Conservation (phyloP, 2,888 invertebrate species). For the Gnatocerus cornutus region DNA sequence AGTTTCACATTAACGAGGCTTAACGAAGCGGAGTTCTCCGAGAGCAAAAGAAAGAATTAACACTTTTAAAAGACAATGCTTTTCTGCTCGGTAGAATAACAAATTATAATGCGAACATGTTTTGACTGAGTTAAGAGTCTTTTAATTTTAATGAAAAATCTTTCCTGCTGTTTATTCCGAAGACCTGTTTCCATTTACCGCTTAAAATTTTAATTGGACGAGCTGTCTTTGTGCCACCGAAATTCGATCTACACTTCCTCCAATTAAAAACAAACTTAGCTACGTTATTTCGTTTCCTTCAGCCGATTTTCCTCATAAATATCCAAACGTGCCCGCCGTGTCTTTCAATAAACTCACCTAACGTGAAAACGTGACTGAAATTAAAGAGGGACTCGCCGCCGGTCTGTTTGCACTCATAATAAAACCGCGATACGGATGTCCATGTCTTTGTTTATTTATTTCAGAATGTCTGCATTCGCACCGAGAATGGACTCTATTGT, state of each 20-base stretch:
- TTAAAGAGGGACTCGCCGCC: slow-evolving; percentile 29
- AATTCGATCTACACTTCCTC: slow-evolving; percentile 35
- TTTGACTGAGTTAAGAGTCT: slow-evolving; percentile 43
- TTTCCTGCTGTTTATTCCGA: slow-evolving; percentile 36
- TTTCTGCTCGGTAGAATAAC: slow-evolving; percentile 38
- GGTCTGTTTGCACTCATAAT: slow-evolving; percentile 36
- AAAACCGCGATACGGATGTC: slow-evolving; percentile 28
- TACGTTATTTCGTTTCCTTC: slow-evolving; percentile 19
- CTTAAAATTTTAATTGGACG: slow-evolving; percentile 43
- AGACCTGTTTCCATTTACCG: slow-evolving; percentile 39
- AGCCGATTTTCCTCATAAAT: slow-evolving; percentile 27
- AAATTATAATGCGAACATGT: slow-evolving; percentile 44
- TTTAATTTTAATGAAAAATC: slow-evolving; percentile 47
- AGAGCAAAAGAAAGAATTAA: slow-evolving; percentile 39
- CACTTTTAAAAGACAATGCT: slow-evolving; percentile 44
- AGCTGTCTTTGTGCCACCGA: slow-evolving; percentile 24
- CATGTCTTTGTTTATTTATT: slow-evolving; percentile 35
- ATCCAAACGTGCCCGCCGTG: slow-evolving; percentile 13
- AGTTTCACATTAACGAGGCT: slow-evolving; percentile 42
- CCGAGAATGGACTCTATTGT: slow-evolving; percentile 5
- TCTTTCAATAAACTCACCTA: slow-evolving; percentile 38
- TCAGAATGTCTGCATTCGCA: slow-evolving; percentile 17
- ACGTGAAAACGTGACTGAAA: slow-evolving; percentile 42
- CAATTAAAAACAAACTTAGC: slow-evolving; percentile 36
- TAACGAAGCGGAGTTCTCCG: slow-evolving; percentile 34